phyloP scores from a whole-genome alignment of 2,888 invertebrate genomes.

The Pyrgus malvae region DNA sequence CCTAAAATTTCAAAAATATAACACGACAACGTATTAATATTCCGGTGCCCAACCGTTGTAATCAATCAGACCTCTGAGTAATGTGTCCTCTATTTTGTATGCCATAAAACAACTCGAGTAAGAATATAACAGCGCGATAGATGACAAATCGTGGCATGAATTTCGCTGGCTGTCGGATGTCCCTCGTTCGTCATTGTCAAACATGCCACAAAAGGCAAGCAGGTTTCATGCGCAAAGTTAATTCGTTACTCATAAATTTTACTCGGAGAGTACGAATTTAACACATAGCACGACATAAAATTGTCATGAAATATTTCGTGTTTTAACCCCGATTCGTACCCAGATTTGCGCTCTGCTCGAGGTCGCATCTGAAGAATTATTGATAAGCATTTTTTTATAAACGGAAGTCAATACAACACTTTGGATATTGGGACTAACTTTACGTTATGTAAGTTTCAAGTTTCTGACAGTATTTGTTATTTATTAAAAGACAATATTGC shows the following conservation, averaged over 20 bases:
- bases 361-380: constrained; percentile 5
- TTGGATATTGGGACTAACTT: too few relatives aligned
- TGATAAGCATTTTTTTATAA: constrained; percentile 3
- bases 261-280: constrained; percentile 14
- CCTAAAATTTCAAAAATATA: background rate
- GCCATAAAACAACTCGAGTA: constrained; percentile 5
- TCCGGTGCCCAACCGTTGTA: background rate
- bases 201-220: constrained; percentile 18
- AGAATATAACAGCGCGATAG: constrained; percentile 38
- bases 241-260: constrained; percentile 27
- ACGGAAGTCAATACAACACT: background rate
- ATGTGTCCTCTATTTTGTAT: constrained; percentile 4
- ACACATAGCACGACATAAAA: constrained; percentile 14
- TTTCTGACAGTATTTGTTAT: too few relatives aligned
- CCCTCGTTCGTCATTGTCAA: constrained; percentile 53
- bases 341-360: constrained; percentile 4
- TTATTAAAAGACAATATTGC: too few relatives aligned
- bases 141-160: constrained; percentile 49
- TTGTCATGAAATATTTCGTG: constrained; percentile 16
- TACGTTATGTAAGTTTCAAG: too few relatives aligned
- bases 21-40: too few relatives aligned
- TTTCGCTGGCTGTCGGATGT: constrained; percentile 38
- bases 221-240: constrained; percentile 23
- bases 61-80: background rate
- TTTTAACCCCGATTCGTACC: constrained; percentile 11